Conservation (phyloP, 1,140 invertebrate species). For the Archegozetes longisetosus region DNA sequence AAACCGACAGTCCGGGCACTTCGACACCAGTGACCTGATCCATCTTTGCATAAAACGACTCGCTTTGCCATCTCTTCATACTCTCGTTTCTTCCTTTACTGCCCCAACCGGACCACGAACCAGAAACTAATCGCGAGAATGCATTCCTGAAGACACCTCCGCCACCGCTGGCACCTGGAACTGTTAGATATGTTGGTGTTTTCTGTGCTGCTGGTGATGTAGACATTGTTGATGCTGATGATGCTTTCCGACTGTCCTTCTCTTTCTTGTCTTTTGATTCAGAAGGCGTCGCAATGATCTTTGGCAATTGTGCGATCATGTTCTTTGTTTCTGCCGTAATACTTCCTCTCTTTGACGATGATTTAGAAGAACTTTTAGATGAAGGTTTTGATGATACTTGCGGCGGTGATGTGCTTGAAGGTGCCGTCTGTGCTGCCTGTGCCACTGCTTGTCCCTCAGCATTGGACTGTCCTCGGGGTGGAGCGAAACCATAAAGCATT, state of each 20-base stretch:
- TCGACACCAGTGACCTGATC: constrained; percentile 14
- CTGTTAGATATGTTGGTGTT: constrained; percentile 16
- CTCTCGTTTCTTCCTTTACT: constrained; percentile 35
- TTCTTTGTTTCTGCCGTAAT: constrained; percentile 16
- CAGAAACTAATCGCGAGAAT: constrained; percentile 13
- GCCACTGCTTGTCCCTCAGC: constrained; percentile 58
- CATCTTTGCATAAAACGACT: constrained; percentile 17
- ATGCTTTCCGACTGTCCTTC: constrained; percentile 12
- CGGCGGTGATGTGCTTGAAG: constrained; percentile 43
- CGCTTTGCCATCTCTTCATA: constrained; percentile 20
- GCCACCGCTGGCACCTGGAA: constrained; percentile 6
- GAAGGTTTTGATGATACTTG: constrained; percentile 32
- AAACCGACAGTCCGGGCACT: constrained; percentile 72
- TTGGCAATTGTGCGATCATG: constrained; percentile 16
- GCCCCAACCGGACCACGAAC: constrained; percentile 36
- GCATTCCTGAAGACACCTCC: constrained; percentile 15
- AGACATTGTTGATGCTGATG: constrained; percentile 4
- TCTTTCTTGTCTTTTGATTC: constrained; percentile 15
- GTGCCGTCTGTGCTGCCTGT: constrained; percentile 54
- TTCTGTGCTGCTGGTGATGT: background rate
- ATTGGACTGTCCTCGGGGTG: constrained; percentile 49
- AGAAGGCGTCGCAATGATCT: constrained; percentile 13
- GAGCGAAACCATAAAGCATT: constrained; percentile 81
- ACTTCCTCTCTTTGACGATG: constrained; percentile 13
- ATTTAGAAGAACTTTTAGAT: background rate